Base-by-base conservation (phyloP, 2,888 invertebrate species). In the Horisme vitalbata region DNA sequence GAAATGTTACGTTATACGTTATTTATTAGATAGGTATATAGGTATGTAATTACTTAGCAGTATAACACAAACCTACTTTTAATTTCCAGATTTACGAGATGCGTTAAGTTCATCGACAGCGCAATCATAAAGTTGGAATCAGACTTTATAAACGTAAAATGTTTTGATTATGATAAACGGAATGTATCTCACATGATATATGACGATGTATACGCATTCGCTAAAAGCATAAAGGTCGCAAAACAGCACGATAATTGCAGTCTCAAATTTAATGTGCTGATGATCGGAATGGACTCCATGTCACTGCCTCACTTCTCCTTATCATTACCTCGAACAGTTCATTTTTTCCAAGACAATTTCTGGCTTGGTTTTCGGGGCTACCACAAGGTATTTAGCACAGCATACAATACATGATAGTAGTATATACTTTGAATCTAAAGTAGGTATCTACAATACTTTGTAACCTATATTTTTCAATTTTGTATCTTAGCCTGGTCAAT, bases 211-310 rank as follows among this genome's bases (percentile, higher is more conserved):
- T 92, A 66, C 74, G 88, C 49, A 57, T 84, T 57, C 77, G 84
- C 53, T 73, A 93, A 41, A 75, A 91, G 55, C 77, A 91, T 55
- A 72, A 90, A 63, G 57, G 81, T 23, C 38, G 68, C 55, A 52
- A 69, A 53, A 39, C 28, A 48, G 28, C 52, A 52, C 14, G 50
- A 36, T 53, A 49, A 62, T 24, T 68, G 68, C 43, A 68, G 57
- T 51, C 45, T 56, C 4, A 78, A 69, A 60, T 89, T 88, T 57
- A 91, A 91, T 47, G 93, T 97, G 0, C 78, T 97, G 18, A 86
- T 97, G 70, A 73, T 98, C 10, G 97, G 97, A 24, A 93, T 97
- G 62, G 97, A 97, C 70, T 95, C 96, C 30, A 93, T 97, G 62
- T 97, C 97, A 0, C 82, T 96, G 43, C 83, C 95, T 27, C 95